Conservation (phyloP, 92 coral and sea anemone species). For the Diadumene lineata region DNA sequence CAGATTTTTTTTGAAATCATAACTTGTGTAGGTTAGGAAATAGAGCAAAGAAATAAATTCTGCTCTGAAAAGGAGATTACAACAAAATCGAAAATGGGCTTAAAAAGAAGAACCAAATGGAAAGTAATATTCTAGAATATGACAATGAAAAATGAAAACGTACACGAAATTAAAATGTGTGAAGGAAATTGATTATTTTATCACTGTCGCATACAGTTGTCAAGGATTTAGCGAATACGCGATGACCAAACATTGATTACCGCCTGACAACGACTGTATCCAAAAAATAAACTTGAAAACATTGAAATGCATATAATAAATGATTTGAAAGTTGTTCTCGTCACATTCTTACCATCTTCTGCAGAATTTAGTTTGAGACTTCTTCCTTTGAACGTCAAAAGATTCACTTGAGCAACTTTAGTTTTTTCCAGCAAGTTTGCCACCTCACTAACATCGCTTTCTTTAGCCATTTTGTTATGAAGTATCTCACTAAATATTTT, state of each 20-base stretch:
- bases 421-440: constrained; percentile 77
- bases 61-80: no score
- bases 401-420: constrained; percentile 80
- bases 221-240: neutral
- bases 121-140: neutral
- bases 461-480: constrained; percentile 31
- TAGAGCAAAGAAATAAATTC: no score
- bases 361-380: constrained; percentile 81
- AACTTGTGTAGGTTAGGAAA: no score
- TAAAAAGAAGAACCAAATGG: no score
- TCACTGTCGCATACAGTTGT: neutral
- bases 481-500: neutral
- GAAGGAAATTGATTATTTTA: neutral
- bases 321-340: neutral
- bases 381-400: constrained; percentile 84
- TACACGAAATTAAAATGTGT: neutral
- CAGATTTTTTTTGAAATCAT: no score
- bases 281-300: neutral
- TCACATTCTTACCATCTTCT: constrained; percentile 72
- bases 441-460: constrained; percentile 74
- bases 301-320: neutral
- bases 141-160: neutral
- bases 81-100: no score
- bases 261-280: neutral
- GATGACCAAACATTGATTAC: neutral